Evolutionary conservation across 2,888 invertebrate genomes (phyloP), one percentile per base, ranked within the genome.

Genomic region (Entomobrya multifasciata): DNA sequence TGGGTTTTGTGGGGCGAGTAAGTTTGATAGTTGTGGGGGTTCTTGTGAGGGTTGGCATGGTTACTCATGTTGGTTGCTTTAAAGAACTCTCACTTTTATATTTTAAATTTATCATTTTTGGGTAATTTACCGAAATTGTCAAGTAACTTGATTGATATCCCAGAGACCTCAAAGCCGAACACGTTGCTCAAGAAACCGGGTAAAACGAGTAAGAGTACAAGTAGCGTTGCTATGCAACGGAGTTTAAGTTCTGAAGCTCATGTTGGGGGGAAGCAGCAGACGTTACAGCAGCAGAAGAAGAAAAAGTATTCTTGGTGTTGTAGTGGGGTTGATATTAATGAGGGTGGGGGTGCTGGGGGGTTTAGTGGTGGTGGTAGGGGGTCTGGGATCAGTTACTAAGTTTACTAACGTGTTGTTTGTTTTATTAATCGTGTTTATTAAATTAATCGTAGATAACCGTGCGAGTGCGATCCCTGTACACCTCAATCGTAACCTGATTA

Each of bases 1-100:
- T 57, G 88, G 88, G 17, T 91, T 91, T 70, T 91, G 91, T 70
- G 60, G 81, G 10, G 87, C 83, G 49, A 87, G 88, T 81, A 36
- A 62, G 62, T 62, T 62, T 6, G n/a, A n/a, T n/a, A n/a, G n/a
- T n/a, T n/a, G n/a, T n/a, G n/a, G n/a, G n/a, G n/a, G n/a, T n/a
- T n/a, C n/a, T n/a, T n/a, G n/a, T n/a, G n/a, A n/a, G n/a, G n/a
- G n/a, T n/a, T n/a, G n/a, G n/a, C n/a, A n/a, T n/a, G n/a, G n/a
- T n/a, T n/a, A n/a, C n/a, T n/a, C n/a, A n/a, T n/a, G n/a, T n/a
- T n/a, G n/a, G n/a, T n/a, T n/a, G n/a, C n/a, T n/a, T n/a, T n/a
- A n/a, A n/a, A n/a, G n/a, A n/a, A n/a, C n/a, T n/a, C n/a, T n/a
- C n/a, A 1, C 30, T 25, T 62, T n/a, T 55, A 20, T 15, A 20